These are phyloP conservation scores for Cinclus cinclus DNA, from an alignment of 2,113 vertebrate species.

Conservation along the genomic window DNA sequence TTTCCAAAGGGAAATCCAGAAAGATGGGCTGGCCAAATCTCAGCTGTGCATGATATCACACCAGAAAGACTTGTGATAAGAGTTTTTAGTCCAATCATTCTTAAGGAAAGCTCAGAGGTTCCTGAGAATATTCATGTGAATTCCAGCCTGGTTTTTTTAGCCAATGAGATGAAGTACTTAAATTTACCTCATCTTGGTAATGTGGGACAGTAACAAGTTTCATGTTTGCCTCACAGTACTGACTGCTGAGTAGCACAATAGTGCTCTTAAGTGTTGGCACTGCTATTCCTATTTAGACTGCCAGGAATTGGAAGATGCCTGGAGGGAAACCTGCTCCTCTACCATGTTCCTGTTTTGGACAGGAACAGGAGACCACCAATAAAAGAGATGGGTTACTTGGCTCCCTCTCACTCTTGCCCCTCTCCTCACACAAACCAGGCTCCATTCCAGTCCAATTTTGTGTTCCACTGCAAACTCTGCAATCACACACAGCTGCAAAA, in stretches of 20 bases:
- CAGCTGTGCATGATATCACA: not conserved
- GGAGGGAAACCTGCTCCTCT: not conserved
- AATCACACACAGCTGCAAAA: not conserved
- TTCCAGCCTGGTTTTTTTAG: not conserved
- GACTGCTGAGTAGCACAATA: not conserved
- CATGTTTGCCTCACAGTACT: not conserved
- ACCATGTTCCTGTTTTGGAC: not conserved
- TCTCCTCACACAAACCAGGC: not conserved
- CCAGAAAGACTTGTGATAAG: not conserved
- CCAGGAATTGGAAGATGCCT: not conserved
- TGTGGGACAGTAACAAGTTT: not conserved
- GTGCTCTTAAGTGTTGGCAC: accelerated
- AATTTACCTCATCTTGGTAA: not conserved
- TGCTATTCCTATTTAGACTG: not conserved
- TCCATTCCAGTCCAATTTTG: not conserved
- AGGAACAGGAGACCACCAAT: not conserved
- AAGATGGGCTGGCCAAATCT: not conserved
- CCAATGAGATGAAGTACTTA: not conserved
- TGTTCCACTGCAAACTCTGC: not conserved
- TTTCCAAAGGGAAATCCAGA: not conserved
- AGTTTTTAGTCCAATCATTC: not conserved
- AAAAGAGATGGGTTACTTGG: not conserved
- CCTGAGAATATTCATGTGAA: not conserved
- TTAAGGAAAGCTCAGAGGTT: not conserved
- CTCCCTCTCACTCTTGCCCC: not conserved